A percentile compares a stretch with the other conserved stretches of the same genome.
Evolutionary conservation across 2,113 vertebrate species (phyloP).

Genomic region (Psophia crepitans): DNA sequence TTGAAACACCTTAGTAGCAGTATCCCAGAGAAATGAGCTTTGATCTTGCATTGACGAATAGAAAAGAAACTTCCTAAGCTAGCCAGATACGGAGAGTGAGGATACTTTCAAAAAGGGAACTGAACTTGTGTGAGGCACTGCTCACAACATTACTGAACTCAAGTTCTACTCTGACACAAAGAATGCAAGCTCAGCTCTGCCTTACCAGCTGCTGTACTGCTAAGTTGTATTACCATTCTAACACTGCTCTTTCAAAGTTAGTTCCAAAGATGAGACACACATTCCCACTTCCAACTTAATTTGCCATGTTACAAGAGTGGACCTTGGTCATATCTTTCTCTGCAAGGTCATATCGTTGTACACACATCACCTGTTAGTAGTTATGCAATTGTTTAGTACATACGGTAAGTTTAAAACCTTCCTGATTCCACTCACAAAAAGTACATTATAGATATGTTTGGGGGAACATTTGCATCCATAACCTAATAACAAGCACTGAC

Average conservation of each 20-base stretch:
- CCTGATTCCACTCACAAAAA: not conserved
- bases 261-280: not conserved
- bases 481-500: not conserved
- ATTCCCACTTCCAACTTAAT: not conserved
- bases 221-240: not conserved
- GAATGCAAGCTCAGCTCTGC: not conserved
- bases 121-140: not conserved
- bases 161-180: not conserved
- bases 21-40: constrained; percentile 48
- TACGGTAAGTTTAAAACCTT: not conserved
- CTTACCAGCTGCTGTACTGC: not conserved
- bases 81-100: not conserved
- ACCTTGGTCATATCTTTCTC: not conserved
- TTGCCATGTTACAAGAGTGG: not conserved
- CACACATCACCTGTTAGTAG: not conserved
- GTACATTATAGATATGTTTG: not conserved
- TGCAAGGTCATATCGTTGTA: not conserved
- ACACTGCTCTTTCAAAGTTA: not conserved
- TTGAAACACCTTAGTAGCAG: constrained; percentile 30
- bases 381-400: not conserved
- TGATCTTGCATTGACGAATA: not conserved
- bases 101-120: not conserved
- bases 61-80: not conserved
- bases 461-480: not conserved
- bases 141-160: not conserved